Evolutionary conservation across 1,140 invertebrate species (phyloP), one percentile per base, ranked within the genome.

Genomic region (Sarcophaga peregrina): DNA sequence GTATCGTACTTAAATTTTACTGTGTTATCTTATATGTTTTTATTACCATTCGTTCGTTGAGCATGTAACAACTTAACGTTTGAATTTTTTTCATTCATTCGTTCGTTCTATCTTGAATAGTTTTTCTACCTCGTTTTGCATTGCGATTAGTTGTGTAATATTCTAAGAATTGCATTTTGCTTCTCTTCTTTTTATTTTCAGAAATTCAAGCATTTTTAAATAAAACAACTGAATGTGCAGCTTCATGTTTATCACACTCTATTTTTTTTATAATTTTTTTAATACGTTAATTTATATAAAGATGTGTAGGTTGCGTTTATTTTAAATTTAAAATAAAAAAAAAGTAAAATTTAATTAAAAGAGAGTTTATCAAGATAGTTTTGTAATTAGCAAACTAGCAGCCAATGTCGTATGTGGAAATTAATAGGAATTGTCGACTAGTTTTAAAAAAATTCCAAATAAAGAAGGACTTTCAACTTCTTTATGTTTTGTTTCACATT

Each of bases 231-330:
- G 20, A 68, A 68, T 68, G 20, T 68, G 62, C 74, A 48, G 15
- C 46, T n/a, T 76, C 74, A 76, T 78, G 75, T 52, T 78, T 78
- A 78, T 78, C 47, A 15, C 47, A 50, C 50, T n/a, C 50, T 78
- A 17, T 25, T 20, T 15, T 37, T 78, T 8, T 78, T 78, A 1
- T 47, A 52, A 11, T 11, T 78, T 78, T n/a, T 11, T 52, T 25
- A 78, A 52, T 50, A 20, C 46, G 50, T 78, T 52, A 78, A 78
- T 78, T n/a, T 50, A 10, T 15, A 4, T 25, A 9, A 68, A 20
- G 62, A 68, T 78, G 47, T 52, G 20, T 45, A 46, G 15, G 25
- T 45, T 20, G 8, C 13, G n/a, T 17, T 48, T 17, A 48, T 15
- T 15, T 15, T 62, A 68, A 68, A 68, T 68, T 37, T 4, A 37